Conservation (phyloP, 1,140 invertebrate genomes). For the Antheraea mylitta region DNA sequence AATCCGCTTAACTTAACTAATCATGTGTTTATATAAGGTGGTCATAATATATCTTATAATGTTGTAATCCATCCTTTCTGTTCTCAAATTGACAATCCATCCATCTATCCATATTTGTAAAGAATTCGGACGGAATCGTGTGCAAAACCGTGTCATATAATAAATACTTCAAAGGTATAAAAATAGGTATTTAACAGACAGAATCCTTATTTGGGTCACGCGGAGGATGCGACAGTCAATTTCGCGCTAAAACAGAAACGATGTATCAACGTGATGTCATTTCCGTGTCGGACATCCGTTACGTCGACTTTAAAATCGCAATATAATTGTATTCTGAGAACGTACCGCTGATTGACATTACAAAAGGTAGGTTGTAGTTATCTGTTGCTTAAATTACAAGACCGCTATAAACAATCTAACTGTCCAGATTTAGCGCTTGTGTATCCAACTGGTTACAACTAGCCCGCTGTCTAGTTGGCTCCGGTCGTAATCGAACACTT, state of each 20-base stretch:
- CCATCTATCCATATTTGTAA: not conserved
- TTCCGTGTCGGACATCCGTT: constrained; percentile 14
- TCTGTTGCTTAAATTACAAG: not conserved
- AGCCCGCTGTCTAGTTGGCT: not conserved
- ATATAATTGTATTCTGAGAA: not conserved
- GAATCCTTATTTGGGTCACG: constrained; percentile 2
- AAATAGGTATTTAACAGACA: not conserved
- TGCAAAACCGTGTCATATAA: too few species aligned
- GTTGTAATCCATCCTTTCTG: too few species aligned
- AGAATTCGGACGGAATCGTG: too few species aligned
- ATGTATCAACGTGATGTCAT: constrained; percentile 8
- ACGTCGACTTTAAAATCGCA: not conserved
- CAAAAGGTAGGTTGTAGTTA: not conserved
- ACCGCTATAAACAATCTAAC: not conserved
- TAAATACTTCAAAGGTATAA: not conserved
- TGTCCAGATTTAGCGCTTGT: not conserved
- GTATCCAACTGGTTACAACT: not conserved
- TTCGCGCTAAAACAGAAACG: constrained; percentile 8
- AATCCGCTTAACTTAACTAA: too few species aligned
- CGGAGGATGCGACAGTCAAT: not conserved
- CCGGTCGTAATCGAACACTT: not conserved
- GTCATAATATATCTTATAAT: too few species aligned
- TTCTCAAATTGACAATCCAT: too few species aligned
- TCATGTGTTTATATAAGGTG: too few species aligned
- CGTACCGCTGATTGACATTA: not conserved